These are phyloP conservation scores for Caenorhabditis angaria DNA, from an alignment of 2,888 invertebrate genomes.

Conservation along the genomic window DNA sequence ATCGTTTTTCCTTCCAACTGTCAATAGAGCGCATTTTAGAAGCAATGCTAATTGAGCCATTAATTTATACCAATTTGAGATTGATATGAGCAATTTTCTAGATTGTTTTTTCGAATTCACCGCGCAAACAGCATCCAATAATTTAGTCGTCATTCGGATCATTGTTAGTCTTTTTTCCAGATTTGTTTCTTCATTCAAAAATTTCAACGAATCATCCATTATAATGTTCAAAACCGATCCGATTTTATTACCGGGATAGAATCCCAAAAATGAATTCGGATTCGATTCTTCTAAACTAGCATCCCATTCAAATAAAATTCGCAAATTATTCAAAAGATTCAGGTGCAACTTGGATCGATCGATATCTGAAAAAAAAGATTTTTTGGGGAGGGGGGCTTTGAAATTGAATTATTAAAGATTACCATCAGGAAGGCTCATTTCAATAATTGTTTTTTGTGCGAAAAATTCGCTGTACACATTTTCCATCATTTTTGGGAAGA, in stretches of 20 bases:
- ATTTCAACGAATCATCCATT: conserved; percentile 1
- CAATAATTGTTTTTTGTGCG: conserved; percentile 19
- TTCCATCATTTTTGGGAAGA: conserved; percentile 35
- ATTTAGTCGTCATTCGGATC: background rate
- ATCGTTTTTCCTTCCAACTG: background rate
- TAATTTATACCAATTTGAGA: conserved; percentile 28
- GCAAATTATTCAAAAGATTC: conserved; percentile 24
- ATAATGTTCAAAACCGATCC: conserved; percentile 14
- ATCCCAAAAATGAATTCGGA: conserved; percentile 2
- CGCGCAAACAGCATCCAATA: conserved; percentile 11
- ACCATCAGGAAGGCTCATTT: conserved; percentile 1
- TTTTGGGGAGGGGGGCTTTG: background rate
- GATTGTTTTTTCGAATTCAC: conserved; percentile 1
- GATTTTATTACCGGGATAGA: conserved; percentile 24
- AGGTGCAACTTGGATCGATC: conserved; percentile 8
- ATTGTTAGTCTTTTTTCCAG: background rate
- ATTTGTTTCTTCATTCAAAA: background rate
- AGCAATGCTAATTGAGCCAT: conserved; percentile 30
- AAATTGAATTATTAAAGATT: background rate
- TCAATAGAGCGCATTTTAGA: conserved; percentile 15
- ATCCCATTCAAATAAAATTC: conserved; percentile 36
- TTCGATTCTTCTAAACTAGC: background rate
- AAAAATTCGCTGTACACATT: conserved; percentile 31
- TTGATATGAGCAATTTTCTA: conserved; percentile 10
- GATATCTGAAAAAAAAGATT: background rate